Conservation (phyloP, 2,888 invertebrate species). For the Heterodera filipjevi region DNA sequence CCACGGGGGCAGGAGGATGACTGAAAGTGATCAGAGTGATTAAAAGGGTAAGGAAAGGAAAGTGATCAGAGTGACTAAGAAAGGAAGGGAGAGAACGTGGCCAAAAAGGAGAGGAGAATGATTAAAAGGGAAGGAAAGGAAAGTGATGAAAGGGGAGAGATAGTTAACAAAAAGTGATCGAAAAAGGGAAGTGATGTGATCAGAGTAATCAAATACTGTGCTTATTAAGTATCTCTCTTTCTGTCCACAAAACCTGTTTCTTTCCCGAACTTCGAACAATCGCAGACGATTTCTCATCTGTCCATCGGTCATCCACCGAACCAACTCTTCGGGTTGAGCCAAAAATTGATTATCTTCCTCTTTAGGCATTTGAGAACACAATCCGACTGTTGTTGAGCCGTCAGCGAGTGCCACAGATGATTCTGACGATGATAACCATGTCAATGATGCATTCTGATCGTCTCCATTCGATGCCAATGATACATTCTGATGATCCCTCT, state of each 20-base stretch:
- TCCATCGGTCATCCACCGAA: neutral
- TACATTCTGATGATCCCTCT: neutral
- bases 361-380: neutral
- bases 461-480: neutral
- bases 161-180: too few species aligned
- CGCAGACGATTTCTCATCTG: neutral
- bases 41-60: neutral
- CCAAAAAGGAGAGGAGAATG: neutral
- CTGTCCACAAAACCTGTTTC: neutral
- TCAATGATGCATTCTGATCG: constrained; percentile 1
- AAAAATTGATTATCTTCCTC: neutral
- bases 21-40: constrained; percentile 14
- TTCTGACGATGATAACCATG: neutral
- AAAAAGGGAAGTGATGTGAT: neutral
- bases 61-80: neutral
- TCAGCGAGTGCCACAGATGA: neutral
- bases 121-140: neutral
- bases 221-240: too few species aligned
- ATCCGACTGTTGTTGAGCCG: neutral
- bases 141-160: neutral
- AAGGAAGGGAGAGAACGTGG: neutral
- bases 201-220: neutral
- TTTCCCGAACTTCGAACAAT: constrained; percentile 7
- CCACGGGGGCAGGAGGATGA: constrained; percentile 24
- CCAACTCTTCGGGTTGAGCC: neutral